Conservation (phyloP, 2,888 invertebrate species). For the Drosophila melanosoma region DNA sequence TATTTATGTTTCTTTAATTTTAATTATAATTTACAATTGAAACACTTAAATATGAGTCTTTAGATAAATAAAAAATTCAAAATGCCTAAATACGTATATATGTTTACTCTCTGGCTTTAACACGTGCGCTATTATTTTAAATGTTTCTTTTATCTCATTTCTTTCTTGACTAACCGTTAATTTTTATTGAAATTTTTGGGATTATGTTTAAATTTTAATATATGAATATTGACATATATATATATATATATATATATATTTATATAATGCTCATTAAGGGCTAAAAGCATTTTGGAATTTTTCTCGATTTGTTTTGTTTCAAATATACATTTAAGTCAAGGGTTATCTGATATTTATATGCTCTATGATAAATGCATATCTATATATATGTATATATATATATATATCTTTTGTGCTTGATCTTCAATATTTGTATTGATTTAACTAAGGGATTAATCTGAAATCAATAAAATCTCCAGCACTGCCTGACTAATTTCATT, state of each 20-base stretch:
- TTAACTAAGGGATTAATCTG: constrained; percentile 63
- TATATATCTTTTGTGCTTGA: constrained; percentile 45
- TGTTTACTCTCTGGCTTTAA: constrained; percentile 65
- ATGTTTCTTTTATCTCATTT: constrained; percentile 23
- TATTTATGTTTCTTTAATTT: constrained; percentile 33
- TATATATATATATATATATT: constrained; percentile 12
- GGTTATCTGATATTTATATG: constrained; percentile 38
- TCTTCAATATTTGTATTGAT: constrained; percentile 52
- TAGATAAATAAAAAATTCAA: constrained; percentile 65
- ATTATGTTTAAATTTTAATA: constrained; percentile 52
- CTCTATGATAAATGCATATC: constrained; percentile 29
- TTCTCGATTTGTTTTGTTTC: constrained; percentile 29
- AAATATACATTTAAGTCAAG: constrained; percentile 57
- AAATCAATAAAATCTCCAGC: constrained; percentile 57
- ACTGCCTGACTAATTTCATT: constrained; percentile 68
- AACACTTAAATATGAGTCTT: constrained; percentile 64
- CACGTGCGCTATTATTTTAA: constrained; percentile 61
- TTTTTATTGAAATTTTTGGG: constrained; percentile 68
- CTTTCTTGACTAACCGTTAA: constrained; percentile 46
- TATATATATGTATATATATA: constrained; percentile 35
- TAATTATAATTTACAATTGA: constrained; percentile 72
- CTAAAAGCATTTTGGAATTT: constrained; percentile 61
- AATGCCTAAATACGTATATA: constrained; percentile 63
- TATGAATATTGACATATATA: constrained; percentile 53
- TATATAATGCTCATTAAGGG: constrained; percentile 40